A percentile compares a stretch with the other conserved stretches of the same genome.
phyloP scores from a whole-genome alignment of 2,888 invertebrate species.

The Philhelius pedissequus region DNA sequence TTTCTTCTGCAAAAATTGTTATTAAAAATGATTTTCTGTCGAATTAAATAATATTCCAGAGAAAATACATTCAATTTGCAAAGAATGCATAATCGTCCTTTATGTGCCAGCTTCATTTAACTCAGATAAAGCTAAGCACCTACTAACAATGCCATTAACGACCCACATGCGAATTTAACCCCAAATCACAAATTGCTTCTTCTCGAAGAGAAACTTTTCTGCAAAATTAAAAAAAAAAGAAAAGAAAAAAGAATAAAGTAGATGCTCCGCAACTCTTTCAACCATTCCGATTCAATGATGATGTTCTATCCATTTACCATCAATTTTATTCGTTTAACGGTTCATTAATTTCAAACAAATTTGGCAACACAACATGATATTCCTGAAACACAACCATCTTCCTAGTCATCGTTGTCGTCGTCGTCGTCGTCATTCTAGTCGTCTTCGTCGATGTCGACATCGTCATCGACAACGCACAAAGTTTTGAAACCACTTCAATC shows the following conservation, averaged over 20 bases:
- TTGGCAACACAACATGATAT: conserved; percentile 62
- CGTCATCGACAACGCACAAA: conserved; percentile 2
- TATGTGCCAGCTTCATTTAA: not conserved
- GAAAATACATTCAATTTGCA: not conserved
- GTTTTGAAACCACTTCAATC: conserved; percentile 57
- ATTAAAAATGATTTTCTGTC: too few relatives aligned
- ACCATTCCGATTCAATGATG: conserved; percentile 45
- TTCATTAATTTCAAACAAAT: conserved; percentile 66
- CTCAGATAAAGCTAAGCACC: not conserved
- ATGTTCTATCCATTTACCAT: conserved; percentile 57
- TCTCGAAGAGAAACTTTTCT: not conserved
- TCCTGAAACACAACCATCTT: conserved; percentile 43
- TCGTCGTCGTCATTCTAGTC: not conserved
- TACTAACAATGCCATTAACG: not conserved
- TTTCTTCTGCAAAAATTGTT: too few relatives aligned
- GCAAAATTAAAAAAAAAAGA: not conserved
- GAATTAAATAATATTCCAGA: too few relatives aligned
- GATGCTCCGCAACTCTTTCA: conserved; percentile 35
- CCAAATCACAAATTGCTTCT: not conserved
- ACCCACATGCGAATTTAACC: not conserved
- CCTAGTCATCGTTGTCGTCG: not conserved
- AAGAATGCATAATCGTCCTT: not conserved
- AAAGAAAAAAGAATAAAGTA: not conserved
- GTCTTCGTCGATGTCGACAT: not conserved
- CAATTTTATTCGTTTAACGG: conserved; percentile 66